Conservation (phyloP, 2,113 vertebrate genomes). For the Solenodon paradoxus region DNA sequence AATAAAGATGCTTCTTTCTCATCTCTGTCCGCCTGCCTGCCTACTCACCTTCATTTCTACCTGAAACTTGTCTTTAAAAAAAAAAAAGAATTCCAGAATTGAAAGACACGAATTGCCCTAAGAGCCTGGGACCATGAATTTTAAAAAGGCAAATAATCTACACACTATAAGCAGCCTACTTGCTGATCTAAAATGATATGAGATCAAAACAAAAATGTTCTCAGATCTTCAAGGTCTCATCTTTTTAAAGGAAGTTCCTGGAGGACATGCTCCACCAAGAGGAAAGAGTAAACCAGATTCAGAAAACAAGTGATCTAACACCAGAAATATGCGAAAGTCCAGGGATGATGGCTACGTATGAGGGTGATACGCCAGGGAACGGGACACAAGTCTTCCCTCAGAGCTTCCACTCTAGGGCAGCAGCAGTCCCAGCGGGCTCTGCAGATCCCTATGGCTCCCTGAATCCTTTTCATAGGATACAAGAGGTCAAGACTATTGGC, state of each 20-base stretch:
- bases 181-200: not conserved
- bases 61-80: too few relatives aligned
- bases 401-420: not conserved
- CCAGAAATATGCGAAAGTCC: not conserved
- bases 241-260: not conserved
- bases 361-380: not conserved
- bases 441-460: not conserved
- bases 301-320: not conserved
- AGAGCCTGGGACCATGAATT: conserved; percentile 8
- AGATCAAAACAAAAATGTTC: conserved; percentile 33
- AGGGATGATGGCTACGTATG: not conserved
- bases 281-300: not conserved
- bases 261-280: not conserved
- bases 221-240: not conserved
- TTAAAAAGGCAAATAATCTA: too few relatives aligned
- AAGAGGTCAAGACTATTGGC: conserved; percentile 7
- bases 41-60: too few relatives aligned
- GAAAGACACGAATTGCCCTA: not conserved
- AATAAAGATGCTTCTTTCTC: too few relatives aligned
- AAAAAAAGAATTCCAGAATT: not conserved
- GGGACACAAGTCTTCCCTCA: not conserved
- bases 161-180: too few relatives aligned
- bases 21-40: too few relatives aligned
- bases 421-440: not conserved
- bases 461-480: not conserved